Conservation (phyloP, 1,140 invertebrate genomes). For the Caenorhabditis inopinata region DNA sequence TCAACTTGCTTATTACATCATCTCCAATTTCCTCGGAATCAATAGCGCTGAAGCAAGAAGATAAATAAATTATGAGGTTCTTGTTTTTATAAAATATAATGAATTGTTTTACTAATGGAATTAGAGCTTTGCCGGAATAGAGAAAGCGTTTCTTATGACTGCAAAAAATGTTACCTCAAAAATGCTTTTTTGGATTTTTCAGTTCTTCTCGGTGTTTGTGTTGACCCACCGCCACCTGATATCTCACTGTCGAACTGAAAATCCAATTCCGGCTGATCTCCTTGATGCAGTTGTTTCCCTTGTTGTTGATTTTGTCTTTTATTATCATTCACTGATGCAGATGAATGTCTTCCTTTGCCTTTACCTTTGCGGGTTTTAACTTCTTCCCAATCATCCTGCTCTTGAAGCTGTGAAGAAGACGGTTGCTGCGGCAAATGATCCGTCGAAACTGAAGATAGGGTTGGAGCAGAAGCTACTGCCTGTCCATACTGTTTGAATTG, state of each 20-base stretch:
- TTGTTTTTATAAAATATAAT: neutral
- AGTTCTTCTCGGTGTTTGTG: slow-evolving; percentile 7
- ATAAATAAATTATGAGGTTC: neutral
- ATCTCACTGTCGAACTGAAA: slow-evolving; percentile 94
- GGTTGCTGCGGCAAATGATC: slow-evolving; percentile 25
- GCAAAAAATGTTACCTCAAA: neutral
- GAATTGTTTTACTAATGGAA: too few species aligned
- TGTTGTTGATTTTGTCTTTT: neutral
- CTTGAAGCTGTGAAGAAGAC: slow-evolving; percentile 14
- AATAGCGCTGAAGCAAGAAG: slow-evolving; percentile 70
- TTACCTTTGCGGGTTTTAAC: slow-evolving; percentile 55
- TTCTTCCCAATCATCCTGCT: slow-evolving; percentile 51
- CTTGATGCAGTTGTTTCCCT: neutral
- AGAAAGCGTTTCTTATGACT: too few species aligned
- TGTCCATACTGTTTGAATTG: slow-evolving; percentile 4
- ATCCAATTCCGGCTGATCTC: slow-evolving; percentile 74
- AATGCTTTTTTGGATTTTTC: neutral
- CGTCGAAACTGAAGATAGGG: neutral
- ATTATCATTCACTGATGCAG: neutral
- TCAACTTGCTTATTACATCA: slow-evolving; percentile 85
- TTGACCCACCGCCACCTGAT: neutral
- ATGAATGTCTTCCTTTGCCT: slow-evolving; percentile 46
- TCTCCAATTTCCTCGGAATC: slow-evolving; percentile 85
- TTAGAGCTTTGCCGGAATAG: too few species aligned
- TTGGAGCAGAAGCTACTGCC: neutral